phyloP scores from a whole-genome alignment of 2,797 vertebrate genomes.

The Platalea minor region DNA sequence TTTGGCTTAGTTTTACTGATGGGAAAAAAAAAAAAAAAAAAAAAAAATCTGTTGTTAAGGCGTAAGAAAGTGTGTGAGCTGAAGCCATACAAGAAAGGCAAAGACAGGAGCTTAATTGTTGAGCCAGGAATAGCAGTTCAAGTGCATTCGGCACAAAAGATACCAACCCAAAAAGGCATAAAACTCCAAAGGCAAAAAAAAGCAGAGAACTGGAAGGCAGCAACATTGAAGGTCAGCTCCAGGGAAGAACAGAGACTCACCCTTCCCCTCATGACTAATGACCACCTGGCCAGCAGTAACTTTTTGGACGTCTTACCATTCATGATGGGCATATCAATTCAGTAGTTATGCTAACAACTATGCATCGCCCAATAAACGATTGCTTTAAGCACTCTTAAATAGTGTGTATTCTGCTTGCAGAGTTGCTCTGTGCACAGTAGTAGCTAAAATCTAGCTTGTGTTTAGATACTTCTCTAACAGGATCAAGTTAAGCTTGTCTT shows the following conservation, averaged over 20 bases:
- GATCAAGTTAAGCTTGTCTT: neutral
- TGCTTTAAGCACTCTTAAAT: neutral
- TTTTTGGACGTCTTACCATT: neutral
- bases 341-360: neutral
- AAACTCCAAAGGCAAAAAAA: neutral
- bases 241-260: neutral
- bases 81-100: neutral
- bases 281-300: neutral
- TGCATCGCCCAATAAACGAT: neutral
- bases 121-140: neutral
- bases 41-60: neutral
- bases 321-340: neutral
- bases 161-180: neutral
- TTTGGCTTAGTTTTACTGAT: neutral
- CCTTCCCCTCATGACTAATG: neutral
- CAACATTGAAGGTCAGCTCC: neutral
- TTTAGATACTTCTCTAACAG: neutral
- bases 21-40: neutral
- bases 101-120: neutral
- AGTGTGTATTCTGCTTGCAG: neutral
- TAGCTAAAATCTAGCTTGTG: neutral
- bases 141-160: neutral
- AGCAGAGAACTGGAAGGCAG: neutral
- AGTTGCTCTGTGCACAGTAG: neutral
- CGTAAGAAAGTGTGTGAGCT: neutral